phyloP scores from a whole-genome alignment of 2,888 invertebrate genomes.

The Proisotoma minuta region DNA sequence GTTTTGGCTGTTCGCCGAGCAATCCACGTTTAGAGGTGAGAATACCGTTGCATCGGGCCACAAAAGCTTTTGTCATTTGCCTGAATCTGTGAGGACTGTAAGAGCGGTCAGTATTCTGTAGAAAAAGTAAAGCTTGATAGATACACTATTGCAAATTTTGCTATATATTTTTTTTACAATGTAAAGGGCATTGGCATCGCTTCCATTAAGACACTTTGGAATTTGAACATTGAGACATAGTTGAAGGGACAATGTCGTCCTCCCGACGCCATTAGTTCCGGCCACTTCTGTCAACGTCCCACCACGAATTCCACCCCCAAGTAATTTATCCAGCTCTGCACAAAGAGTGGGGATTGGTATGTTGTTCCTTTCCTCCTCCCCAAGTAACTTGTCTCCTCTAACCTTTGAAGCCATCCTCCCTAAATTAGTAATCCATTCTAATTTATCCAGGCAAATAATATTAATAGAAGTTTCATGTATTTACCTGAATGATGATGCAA shows the following conservation, averaged over 20 bases:
- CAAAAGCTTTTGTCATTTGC: slow-evolving; percentile 32
- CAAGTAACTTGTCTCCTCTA: no score
- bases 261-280: slow-evolving; percentile 39
- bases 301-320: slow-evolving; percentile 36
- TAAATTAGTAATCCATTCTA: no score
- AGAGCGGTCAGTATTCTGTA: slow-evolving; percentile 36
- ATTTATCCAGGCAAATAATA: no score
- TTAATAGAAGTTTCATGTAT: no score
- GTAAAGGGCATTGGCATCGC: slow-evolving; percentile 32
- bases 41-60: slow-evolving; percentile 25
- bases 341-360: slow-evolving; percentile 29
- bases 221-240: slow-evolving; percentile 37
- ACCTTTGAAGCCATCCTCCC: no score
- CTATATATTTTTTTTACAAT: no score
- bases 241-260: slow-evolving; percentile 41
- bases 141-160: no score
- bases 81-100: slow-evolving; percentile 24
- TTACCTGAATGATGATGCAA: no score
- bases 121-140: no score
- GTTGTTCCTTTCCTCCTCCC: slow-evolving; percentile 1
- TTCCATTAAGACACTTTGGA: slow-evolving; percentile 23
- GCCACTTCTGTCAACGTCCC: slow-evolving; percentile 41
- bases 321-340: slow-evolving; percentile 24
- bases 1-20: neutral
- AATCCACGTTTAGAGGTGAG: neutral